Conservation (phyloP, 2,113 vertebrate species). For the Turdus rufiventris region DNA sequence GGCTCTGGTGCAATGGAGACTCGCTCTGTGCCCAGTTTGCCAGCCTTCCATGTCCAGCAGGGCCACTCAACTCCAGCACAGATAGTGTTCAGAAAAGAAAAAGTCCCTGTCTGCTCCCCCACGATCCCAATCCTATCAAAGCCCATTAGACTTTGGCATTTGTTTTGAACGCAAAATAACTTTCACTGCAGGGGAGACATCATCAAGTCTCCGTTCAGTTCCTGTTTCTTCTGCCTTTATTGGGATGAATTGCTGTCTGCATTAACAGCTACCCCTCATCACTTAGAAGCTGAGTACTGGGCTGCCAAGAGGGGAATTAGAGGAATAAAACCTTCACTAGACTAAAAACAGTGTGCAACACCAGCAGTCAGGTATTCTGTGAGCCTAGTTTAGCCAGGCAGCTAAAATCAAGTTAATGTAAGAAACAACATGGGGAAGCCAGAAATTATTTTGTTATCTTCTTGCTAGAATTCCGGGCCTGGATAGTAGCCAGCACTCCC, state of each 20-base stretch:
- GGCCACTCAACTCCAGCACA: not conserved
- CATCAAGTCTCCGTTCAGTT: not conserved
- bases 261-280: not conserved
- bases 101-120: not conserved
- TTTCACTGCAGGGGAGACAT: not conserved
- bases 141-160: not conserved
- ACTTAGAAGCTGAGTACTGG: not conserved
- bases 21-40: accelerated
- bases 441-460: not conserved
- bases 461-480: not conserved
- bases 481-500: not conserved
- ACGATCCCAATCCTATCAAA: not conserved
- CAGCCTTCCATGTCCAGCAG: not conserved
- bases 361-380: not conserved
- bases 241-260: not conserved
- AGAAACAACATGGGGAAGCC: not conserved
- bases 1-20: not conserved
- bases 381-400: not conserved
- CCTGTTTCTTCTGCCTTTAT: not conserved
- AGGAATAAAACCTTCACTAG: not conserved
- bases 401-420: not conserved
- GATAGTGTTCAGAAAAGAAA: not conserved
- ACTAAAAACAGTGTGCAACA: not conserved
- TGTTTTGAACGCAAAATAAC: not conserved
- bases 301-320: not conserved